Evolutionary conservation across 1,140 invertebrate species (phyloP), one percentile per base, ranked within the genome.

Genomic region (Paralvinella palmiformis): DNA sequence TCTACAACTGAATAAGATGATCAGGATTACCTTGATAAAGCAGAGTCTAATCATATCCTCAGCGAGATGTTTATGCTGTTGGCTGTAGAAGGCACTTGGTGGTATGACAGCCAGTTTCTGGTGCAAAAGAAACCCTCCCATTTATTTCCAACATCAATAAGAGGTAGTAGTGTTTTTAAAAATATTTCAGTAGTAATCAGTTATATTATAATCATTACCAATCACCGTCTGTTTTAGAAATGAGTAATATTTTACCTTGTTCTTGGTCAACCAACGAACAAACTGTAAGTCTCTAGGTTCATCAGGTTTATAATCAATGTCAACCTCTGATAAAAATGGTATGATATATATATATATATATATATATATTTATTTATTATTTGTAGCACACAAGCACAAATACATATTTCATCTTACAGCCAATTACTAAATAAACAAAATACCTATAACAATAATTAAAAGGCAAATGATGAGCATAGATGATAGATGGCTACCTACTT

Each of bases 251-350:
- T 59, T 45, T 63, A 77, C 76, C 72, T 93, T 88, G 75, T 95
- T 91, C 76, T 91, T 94, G 0, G 88, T 90, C 84, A 98, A 88
- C 90, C 94, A 98, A 80, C 95, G 91, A 0, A 92, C 92, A 79
- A 98, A 98, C 71, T 85, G 86, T 75, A 94, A 97, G 81, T 98
- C 95, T 68, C 88, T 88, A 0, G 82, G 72, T 59, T 83, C 82
- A 58, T 76, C 72, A 20, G 72, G 72, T 2, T 68, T 72, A 68
- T 75, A 72, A 56, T 75, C 72, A 17, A 72, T 44, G 27, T 72
- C 68, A 41, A 72, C 55, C 62, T 71, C 72, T 74, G 61, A 27
- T 69, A 69, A 32, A 62, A 45, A 60, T 59, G 68, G 50, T 20
- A 35, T n/a, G 3, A 32, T 60, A 52, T 53, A 53, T n/a, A n/a